phyloP scores from a whole-genome alignment of 2,888 invertebrate genomes.

The Macrophya annulata region DNA sequence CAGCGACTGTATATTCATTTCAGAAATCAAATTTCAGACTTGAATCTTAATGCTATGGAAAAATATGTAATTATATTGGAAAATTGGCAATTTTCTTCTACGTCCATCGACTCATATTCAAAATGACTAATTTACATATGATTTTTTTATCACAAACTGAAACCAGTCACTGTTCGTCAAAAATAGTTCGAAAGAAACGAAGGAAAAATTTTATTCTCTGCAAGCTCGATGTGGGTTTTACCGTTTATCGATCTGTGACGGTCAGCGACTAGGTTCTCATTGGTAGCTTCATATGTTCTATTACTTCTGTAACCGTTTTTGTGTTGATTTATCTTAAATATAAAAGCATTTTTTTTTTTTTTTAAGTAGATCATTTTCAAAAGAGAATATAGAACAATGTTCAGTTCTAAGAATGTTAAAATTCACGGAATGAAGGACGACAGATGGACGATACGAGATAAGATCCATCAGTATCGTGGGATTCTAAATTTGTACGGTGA shows the following conservation, averaged over 20 bases:
- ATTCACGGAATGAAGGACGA: slow-evolving; percentile 85
- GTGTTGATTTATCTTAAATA: neutral
- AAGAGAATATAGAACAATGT: slow-evolving; percentile 75
- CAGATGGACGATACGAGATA: slow-evolving; percentile 85
- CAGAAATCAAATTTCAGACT: neutral
- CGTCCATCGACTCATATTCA: neutral
- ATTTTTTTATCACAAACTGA: neutral
- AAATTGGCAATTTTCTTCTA: neutral
- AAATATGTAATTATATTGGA: neutral
- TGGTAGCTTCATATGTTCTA: neutral
- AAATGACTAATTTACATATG: neutral
- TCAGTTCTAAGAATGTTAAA: slow-evolving; percentile 83
- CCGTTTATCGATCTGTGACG: neutral
- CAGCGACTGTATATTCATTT: slow-evolving; percentile 1
- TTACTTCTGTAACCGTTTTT: neutral
- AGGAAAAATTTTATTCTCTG: neutral
- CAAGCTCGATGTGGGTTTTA: neutral
- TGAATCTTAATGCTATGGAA: neutral
- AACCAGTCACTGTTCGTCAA: neutral
- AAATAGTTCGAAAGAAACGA: neutral
- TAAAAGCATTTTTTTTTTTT: neutral
- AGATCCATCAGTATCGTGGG: slow-evolving; percentile 85
- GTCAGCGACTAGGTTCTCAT: neutral
- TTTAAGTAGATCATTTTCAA: neutral
- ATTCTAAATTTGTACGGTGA: slow-evolving; percentile 85